Evolutionary conservation across 2,797 vertebrate species (phyloP).

Genomic region (Anisognathus igniventris): DNA sequence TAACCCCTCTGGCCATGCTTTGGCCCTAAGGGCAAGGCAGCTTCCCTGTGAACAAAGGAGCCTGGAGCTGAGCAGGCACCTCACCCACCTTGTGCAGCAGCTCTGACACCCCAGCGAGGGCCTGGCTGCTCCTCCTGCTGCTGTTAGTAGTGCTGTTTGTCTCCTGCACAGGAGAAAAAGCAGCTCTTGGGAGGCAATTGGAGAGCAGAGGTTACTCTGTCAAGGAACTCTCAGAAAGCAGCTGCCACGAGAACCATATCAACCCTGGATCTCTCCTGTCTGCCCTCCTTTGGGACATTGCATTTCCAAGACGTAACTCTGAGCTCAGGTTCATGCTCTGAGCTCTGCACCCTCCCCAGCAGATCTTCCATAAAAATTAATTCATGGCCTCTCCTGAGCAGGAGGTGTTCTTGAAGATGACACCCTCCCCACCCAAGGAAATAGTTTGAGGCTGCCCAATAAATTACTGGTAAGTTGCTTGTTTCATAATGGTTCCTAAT

Average conservation of each 20-base stretch:
- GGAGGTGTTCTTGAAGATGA: not conserved
- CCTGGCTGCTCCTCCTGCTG: fast-evolving
- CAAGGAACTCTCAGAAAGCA: not conserved
- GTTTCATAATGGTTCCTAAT: constrained; percentile 42
- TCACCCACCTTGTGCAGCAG: not conserved
- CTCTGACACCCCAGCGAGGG: not conserved
- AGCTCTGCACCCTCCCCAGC: not conserved
- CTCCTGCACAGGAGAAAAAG: not conserved
- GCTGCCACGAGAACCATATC: not conserved
- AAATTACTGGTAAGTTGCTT: not conserved
- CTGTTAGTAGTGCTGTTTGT: not conserved
- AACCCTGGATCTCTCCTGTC: not conserved
- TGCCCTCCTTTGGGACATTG: not conserved
- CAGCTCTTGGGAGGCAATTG: not conserved
- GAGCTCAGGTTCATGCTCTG: not conserved
- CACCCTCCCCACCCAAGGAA: not conserved
- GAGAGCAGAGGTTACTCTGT: not conserved
- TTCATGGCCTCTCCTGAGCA: not conserved
- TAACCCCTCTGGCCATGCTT: fast-evolving
- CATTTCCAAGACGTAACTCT: not conserved
- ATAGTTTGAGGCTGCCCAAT: not conserved
- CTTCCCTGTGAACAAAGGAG: not conserved
- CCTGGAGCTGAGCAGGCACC: not conserved
- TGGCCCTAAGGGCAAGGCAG: not conserved
- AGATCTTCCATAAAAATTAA: not conserved